Evolutionary conservation across 2,888 invertebrate genomes (phyloP).

Genomic region (Adineta ricciae): DNA sequence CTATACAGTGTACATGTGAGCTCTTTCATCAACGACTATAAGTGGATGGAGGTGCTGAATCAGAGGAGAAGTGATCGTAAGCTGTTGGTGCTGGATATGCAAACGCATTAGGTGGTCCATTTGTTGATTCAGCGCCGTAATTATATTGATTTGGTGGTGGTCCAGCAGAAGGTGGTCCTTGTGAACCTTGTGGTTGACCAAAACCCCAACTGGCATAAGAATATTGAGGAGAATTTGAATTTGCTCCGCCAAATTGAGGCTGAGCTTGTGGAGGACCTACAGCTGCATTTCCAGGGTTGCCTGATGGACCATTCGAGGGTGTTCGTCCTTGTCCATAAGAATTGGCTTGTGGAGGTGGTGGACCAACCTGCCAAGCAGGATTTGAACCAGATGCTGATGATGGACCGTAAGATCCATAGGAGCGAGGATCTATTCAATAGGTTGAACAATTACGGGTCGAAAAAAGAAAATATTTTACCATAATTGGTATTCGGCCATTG

Average conservation of each 20-base stretch:
- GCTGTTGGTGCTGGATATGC: background rate
- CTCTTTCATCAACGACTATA: background rate
- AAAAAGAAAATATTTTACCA: background rate
- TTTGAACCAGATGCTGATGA: background rate
- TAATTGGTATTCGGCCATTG: slow-evolving; percentile 3
- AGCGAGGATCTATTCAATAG: background rate
- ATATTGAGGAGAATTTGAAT: background rate
- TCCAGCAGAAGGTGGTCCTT: background rate
- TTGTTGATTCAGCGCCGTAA: background rate
- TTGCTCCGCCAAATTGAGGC: background rate
- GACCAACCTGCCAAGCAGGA: background rate
- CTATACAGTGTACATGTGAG: background rate
- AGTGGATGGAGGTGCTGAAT: background rate
- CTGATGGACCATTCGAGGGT: slow-evolving; percentile 2
- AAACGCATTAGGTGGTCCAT: background rate
- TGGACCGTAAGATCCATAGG: background rate
- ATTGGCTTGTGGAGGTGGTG: slow-evolving; percentile 3
- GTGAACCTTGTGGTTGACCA: slow-evolving; percentile 13
- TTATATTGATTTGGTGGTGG: background rate
- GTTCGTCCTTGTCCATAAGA: slow-evolving; percentile 7
- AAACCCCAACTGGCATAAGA: background rate
- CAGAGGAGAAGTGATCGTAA: background rate
- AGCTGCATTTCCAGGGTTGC: background rate
- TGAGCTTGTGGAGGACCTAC: background rate
- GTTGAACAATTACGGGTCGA: background rate